Evolutionary conservation across 2,113 vertebrate genomes (phyloP).

Genomic region (Barnardius zonarius): DNA sequence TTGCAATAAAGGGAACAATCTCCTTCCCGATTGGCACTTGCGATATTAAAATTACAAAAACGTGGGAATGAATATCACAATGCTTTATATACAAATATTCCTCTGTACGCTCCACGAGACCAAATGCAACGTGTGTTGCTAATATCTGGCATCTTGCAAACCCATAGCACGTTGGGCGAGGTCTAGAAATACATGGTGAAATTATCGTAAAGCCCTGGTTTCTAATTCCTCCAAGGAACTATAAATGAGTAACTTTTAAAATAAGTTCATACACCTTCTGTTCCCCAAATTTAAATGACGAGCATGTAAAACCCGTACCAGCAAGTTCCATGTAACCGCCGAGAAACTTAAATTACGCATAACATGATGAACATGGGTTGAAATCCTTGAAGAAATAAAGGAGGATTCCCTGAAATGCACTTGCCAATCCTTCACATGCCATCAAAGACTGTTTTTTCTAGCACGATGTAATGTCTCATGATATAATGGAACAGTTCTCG

Average conservation of each 20-base stretch:
- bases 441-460: conserved; percentile 48
- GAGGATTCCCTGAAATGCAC: conserved; percentile 54
- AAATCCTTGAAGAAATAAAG: conserved; percentile 61
- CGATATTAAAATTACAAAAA: conserved; percentile 1
- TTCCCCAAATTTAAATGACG: background rate
- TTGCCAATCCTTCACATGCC: conserved; percentile 15
- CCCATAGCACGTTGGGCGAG: background rate
- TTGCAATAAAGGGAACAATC: conserved; percentile 63
- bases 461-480: conserved; percentile 45
- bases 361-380: conserved; percentile 29
- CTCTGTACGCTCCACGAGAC: background rate
- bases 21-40: conserved; percentile 26
- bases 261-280: background rate
- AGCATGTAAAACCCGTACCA: background rate
- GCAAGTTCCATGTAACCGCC: background rate
- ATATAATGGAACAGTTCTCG: conserved; percentile 25
- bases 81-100: conserved; percentile 24
- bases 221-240: conserved; percentile 43
- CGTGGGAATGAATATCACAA: background rate
- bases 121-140: conserved; percentile 27
- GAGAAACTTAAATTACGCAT: background rate
- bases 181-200: conserved; percentile 43
- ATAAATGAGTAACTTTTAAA: conserved; percentile 51
- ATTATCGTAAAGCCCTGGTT: conserved; percentile 18
- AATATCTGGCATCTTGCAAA: conserved; percentile 21